These are phyloP conservation scores for Haliclona indistincta DNA, from an alignment of 37 sponge, comb jelly and placozoan genomes.

Conservation along the genomic window DNA sequence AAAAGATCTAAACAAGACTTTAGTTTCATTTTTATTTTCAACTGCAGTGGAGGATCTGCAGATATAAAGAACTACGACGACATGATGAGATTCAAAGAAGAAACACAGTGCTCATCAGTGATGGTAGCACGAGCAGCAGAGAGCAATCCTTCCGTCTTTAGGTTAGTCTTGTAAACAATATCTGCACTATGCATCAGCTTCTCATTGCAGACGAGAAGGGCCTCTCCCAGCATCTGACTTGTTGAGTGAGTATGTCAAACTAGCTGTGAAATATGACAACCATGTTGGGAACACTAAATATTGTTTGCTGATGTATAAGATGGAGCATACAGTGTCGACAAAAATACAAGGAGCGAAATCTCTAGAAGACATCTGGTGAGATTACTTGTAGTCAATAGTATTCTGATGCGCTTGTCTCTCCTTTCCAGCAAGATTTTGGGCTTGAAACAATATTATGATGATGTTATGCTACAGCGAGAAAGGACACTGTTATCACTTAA, in stretches of 20 bases:
- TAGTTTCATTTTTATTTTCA: too few species aligned
- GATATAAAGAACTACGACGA: slow-evolving; percentile 65
- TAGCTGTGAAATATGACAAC: slow-evolving; percentile 59
- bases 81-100: slow-evolving; percentile 40
- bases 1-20: too few species aligned
- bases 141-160: slow-evolving; percentile 93
- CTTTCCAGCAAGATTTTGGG: too few species aligned
- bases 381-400: too few species aligned
- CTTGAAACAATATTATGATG: too few species aligned
- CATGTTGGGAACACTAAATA: slow-evolving; percentile 66
- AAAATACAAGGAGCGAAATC: too few species aligned
- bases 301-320: too few species aligned
- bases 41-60: slow-evolving; percentile 74
- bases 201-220: slow-evolving; percentile 59
- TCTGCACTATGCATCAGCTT: background rate
- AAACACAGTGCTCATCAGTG: slow-evolving; percentile 73
- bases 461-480: too few species aligned
- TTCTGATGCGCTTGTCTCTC: too few species aligned
- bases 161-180: slow-evolving; percentile 36
- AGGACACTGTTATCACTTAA: too few species aligned
- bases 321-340: too few species aligned
- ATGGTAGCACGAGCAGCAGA: slow-evolving; percentile 97
- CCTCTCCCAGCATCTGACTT: slow-evolving; percentile 65
- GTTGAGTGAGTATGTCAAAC: slow-evolving; percentile 57
- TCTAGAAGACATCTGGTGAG: too few species aligned